Conservation (phyloP, 2,888 invertebrate genomes). For the Callyntrura guangdongensis region DNA sequence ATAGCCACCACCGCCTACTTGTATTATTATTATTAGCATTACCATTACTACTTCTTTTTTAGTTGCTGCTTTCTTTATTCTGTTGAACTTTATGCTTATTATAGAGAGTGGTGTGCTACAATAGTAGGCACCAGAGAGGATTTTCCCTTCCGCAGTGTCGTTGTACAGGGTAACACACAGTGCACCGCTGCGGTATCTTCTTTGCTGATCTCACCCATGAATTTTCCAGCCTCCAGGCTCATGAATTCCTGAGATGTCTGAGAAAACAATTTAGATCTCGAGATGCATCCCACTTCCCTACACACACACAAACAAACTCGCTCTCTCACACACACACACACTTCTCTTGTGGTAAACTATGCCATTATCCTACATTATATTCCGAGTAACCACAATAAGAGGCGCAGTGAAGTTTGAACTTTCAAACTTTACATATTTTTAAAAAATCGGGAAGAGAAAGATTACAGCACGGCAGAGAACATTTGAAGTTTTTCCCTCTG, state of each 20-base stretch:
- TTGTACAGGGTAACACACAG: neutral
- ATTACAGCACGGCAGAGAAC: no score
- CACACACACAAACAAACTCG: neutral
- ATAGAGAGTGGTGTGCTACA: neutral
- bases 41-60: neutral
- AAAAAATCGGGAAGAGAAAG: no score
- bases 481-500: no score
- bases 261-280: constrained; percentile 48
- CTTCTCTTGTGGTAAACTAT: neutral
- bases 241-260: constrained; percentile 60
- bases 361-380: constrained; percentile 14
- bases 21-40: neutral
- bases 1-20: no score
- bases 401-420: constrained; percentile 9
- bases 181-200: neutral
- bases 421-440: constrained; percentile 44
- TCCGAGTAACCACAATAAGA: constrained; percentile 18
- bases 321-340: no score
- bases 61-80: constrained; percentile 13
- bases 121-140: neutral
- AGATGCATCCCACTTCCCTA: neutral
- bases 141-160: neutral
- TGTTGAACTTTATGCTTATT: constrained; percentile 3
- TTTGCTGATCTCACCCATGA: constrained; percentile 24
- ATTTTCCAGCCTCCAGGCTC: constrained; percentile 35